A percentile compares a stretch with the other conserved stretches of the same genome.
These are phyloP conservation scores for Rallus limicola DNA, from an alignment of 2,113 vertebrate genomes.

Conservation along the genomic window DNA sequence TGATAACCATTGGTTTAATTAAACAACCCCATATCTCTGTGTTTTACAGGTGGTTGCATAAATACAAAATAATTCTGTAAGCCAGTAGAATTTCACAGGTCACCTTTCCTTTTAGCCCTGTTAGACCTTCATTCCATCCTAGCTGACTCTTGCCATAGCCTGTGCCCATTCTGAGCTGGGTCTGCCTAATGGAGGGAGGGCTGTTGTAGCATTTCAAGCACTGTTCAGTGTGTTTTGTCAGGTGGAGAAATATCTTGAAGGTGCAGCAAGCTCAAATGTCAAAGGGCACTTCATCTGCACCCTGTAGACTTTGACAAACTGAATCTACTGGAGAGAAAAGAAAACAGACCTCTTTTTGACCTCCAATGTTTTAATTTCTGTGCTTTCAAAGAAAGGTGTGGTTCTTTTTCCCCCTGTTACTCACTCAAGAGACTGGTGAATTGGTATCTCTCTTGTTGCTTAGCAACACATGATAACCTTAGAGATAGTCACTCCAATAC, in stretches of 20 bases:
- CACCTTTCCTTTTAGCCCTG: not conserved
- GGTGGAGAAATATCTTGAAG: not conserved
- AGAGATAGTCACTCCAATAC: not conserved
- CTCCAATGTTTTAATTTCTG: not conserved
- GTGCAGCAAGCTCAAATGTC: not conserved
- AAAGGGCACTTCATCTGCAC: not conserved
- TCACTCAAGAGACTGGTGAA: not conserved
- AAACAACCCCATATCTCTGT: not conserved
- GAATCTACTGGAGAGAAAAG: not conserved
- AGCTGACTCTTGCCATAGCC: not conserved
- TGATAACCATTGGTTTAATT: not conserved
- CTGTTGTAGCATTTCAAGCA: not conserved
- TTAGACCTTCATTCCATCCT: not conserved
- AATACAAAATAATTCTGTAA: not conserved
- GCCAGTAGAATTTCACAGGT: not conserved
- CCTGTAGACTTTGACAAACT: not conserved
- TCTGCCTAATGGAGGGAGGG: not conserved
- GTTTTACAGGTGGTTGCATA: not conserved
- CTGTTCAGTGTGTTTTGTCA: not conserved
- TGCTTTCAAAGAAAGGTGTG: not conserved
- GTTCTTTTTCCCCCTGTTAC: not conserved
- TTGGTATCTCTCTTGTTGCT: slow-evolving; percentile 8
- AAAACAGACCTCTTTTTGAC: not conserved
- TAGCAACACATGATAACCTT: slow-evolving; percentile 31
- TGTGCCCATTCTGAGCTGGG: not conserved